Evolutionary conservation across 2,797 vertebrate species (phyloP).

Genomic region (Gobio occitaniae): DNA sequence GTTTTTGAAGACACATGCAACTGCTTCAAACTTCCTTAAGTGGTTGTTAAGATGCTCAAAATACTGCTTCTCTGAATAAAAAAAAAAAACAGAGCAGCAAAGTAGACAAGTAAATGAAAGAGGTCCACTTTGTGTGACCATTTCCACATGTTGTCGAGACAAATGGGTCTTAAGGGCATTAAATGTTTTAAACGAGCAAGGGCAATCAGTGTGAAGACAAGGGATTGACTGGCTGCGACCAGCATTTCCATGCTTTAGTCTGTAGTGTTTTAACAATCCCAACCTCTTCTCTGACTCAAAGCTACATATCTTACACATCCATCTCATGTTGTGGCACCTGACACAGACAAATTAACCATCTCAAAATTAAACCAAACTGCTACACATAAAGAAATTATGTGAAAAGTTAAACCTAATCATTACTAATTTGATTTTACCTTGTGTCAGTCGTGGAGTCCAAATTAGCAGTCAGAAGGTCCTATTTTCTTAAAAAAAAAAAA

Average conservation of each 20-base stretch:
- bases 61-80: conserved; percentile 11
- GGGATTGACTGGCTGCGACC: neutral
- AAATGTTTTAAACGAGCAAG: conserved; percentile 26
- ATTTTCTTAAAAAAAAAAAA: too few species aligned
- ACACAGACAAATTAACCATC: too few species aligned
- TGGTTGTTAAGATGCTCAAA: conserved; percentile 1
- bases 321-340: too few species aligned
- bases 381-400: too few species aligned
- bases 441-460: too few species aligned
- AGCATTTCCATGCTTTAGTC: conserved; percentile 6
- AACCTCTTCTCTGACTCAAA: neutral
- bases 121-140: neutral
- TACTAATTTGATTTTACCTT: too few species aligned
- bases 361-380: too few species aligned
- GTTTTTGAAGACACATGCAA: conserved; percentile 20
- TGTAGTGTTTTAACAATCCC: neutral
- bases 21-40: neutral
- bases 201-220: conserved; percentile 11
- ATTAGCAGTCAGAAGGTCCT: too few species aligned
- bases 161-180: conserved; percentile 9
- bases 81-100: neutral
- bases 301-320: too few species aligned
- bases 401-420: too few species aligned
- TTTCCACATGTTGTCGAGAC: neutral
- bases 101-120: conserved; percentile 15